These are phyloP conservation scores for Thomomys bottae DNA, from an alignment of 2,113 vertebrate species.

Conservation along the genomic window DNA sequence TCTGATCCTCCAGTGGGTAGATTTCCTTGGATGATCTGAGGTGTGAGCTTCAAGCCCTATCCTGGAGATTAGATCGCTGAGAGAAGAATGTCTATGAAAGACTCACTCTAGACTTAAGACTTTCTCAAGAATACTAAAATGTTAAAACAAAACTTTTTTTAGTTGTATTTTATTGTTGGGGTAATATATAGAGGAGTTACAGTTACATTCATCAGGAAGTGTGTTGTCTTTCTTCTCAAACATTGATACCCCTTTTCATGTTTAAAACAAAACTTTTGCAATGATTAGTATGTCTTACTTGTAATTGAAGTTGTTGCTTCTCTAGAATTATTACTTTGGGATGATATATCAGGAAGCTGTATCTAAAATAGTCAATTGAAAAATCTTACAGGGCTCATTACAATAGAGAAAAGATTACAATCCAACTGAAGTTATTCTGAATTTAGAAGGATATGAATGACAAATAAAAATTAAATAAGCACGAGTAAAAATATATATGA, in stretches of 20 bases:
- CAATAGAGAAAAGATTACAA: not conserved
- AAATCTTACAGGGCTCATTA: not conserved
- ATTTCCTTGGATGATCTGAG: not conserved
- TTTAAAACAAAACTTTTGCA: not conserved
- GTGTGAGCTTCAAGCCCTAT: not conserved
- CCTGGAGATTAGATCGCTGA: not conserved
- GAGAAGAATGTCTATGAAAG: not conserved
- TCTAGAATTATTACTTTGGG: not conserved
- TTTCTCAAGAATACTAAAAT: not conserved
- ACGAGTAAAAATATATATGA: not conserved
- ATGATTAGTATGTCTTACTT: not conserved
- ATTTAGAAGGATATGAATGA: constrained; percentile 31
- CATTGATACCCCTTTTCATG: no score
- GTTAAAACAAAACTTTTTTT: not conserved
- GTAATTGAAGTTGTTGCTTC: not conserved
- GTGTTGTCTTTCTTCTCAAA: no score
- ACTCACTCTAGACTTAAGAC: not conserved
- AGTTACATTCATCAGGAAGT: no score
- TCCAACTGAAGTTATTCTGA: not conserved
- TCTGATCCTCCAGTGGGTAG: not conserved
- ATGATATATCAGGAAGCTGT: not conserved
- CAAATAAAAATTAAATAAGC: not conserved
- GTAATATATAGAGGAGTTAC: no score
- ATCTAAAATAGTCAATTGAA: not conserved
- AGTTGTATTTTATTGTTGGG: no score